These are phyloP conservation scores for Xenopus borealis DNA, from an alignment of 2,113 vertebrate species.

Conservation along the genomic window DNA sequence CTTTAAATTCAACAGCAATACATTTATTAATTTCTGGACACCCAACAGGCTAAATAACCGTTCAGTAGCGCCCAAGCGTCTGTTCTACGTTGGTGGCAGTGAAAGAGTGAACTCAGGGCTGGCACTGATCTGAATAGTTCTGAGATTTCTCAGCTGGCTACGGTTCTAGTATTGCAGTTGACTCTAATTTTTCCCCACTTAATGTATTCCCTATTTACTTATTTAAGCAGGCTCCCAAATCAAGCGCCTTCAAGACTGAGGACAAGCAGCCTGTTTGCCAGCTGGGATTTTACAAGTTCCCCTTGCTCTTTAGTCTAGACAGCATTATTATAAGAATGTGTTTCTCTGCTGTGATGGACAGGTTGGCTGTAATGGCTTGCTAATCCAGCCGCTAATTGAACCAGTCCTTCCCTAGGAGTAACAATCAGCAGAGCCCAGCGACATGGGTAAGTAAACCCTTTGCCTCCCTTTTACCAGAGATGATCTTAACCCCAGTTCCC, in stretches of 20 bases:
- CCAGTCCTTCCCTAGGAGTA: not conserved
- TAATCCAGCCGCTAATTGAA: constrained; percentile 8
- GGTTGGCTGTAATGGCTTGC: not conserved
- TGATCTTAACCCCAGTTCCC: no score
- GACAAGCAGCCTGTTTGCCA: constrained; percentile 16
- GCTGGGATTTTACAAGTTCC: constrained; percentile 24
- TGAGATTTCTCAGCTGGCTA: not conserved
- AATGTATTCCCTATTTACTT: constrained; percentile 29
- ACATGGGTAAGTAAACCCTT: no score
- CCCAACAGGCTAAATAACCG: no score
- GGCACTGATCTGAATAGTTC: not conserved
- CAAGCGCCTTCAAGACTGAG: constrained; percentile 19
- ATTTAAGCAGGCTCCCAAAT: constrained; percentile 18
- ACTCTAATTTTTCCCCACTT: not conserved
- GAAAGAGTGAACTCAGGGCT: not conserved
- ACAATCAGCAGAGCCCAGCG: not conserved
- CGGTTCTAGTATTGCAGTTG: not conserved
- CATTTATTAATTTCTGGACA: no score
- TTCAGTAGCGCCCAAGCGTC: no score
- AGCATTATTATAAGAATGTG: constrained; percentile 28
- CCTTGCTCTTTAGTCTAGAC: constrained; percentile 21
- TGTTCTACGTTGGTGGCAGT: not conserved
- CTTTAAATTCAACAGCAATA: no score
- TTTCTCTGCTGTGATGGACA: constrained; percentile 17
- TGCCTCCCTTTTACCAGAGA: no score